These are phyloP conservation scores for Lomographa bimaculata DNA, from an alignment of 2,888 invertebrate species.

Conservation along the genomic window DNA sequence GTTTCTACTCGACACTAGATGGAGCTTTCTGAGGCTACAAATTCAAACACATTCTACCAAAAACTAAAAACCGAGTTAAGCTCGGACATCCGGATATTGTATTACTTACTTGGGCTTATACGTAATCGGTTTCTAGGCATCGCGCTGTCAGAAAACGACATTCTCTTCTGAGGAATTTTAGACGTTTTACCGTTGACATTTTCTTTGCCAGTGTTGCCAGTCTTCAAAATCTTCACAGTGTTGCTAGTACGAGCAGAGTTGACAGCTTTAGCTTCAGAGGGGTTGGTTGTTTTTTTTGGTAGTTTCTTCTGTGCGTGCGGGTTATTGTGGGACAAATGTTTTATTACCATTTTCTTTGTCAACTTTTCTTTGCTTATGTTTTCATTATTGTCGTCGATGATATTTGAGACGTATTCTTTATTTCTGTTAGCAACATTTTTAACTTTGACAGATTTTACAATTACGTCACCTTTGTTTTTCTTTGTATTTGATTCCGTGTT, in stretches of 20 bases:
- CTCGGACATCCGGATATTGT: no score
- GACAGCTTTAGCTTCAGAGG: no score
- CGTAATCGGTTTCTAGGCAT: constrained; percentile 44
- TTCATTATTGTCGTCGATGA: no score
- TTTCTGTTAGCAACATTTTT: constrained; percentile 10
- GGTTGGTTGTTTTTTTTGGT: neutral
- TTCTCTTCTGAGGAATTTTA: constrained; percentile 53
- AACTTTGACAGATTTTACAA: neutral
- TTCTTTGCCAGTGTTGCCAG: constrained; percentile 24
- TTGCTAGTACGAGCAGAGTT: no score
- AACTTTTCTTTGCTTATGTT: no score
- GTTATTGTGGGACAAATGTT: constrained; percentile 6
- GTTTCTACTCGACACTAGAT: no score
- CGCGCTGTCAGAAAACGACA: constrained; percentile 31
- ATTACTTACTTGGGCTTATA: constrained; percentile 59
- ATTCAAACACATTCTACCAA: no score
- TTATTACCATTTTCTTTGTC: constrained; percentile 3
- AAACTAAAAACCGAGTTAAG: no score
- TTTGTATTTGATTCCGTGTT: constrained; percentile 2
- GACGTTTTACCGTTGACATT: constrained; percentile 34
- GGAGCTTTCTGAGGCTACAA: no score
- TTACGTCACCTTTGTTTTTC: neutral
- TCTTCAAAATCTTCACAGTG: constrained; percentile 4
- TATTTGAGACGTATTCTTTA: constrained; percentile 7
- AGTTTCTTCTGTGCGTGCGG: constrained; percentile 3